Percentiles rank a stretch among this genome's conserved stretches.
Conservation (phyloP, 2,888 invertebrate species). For the Torymus aiolomorphi region DNA sequence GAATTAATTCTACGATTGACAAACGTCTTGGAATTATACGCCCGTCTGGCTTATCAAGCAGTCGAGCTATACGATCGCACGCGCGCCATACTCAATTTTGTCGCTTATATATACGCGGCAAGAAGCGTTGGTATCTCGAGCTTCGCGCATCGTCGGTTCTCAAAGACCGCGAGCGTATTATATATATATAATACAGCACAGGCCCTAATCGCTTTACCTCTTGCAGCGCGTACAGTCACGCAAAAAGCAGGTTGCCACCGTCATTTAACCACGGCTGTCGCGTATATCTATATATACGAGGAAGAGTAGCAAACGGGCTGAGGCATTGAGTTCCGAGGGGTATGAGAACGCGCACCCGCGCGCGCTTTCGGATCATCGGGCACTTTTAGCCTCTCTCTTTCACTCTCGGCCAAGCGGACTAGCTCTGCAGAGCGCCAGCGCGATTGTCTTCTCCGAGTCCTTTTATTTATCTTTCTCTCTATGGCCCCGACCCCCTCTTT, state of each 20-base stretch:
- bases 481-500: neutral
- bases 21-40: neutral
- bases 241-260: neutral
- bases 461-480: conserved; percentile 41
- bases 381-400: conserved; percentile 11
- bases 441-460: conserved; percentile 28
- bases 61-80: neutral
- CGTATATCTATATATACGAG: neutral
- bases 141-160: conserved; percentile 35
- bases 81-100: neutral
- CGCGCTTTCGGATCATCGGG: conserved; percentile 41
- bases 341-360: neutral
- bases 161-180: conserved; percentile 1
- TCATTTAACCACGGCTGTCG: neutral
- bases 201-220: conserved; percentile 25
- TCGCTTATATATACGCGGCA: neutral
- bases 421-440: neutral
- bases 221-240: neutral
- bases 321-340: conserved; percentile 13
- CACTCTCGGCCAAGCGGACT: conserved; percentile 14
- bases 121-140: conserved; percentile 29
- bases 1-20: conserved; percentile 28
- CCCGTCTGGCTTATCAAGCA: neutral
- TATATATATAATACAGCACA: neutral
- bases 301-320: conserved; percentile 5